phyloP scores from a whole-genome alignment of 2,888 invertebrate species.

The Drosophila subsilvestris region DNA sequence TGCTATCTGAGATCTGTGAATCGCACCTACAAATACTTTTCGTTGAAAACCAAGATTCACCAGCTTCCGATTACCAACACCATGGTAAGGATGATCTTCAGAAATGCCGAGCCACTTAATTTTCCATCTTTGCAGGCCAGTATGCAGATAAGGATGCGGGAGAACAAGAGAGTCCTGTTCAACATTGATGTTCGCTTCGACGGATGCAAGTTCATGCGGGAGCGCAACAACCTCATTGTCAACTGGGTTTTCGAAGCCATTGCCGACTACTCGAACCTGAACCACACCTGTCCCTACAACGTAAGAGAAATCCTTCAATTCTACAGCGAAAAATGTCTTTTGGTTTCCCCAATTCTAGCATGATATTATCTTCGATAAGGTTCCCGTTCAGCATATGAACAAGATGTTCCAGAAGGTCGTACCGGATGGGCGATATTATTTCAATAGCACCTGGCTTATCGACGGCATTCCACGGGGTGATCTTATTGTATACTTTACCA shows the following conservation, averaged over 20 bases:
- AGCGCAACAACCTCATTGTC: conserved; percentile 44
- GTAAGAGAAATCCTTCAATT: conserved; percentile 37
- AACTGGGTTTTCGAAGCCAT: conserved; percentile 22
- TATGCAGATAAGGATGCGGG: conserved; percentile 36
- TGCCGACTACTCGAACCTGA: conserved; percentile 37
- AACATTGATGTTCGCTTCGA: conserved; percentile 30
- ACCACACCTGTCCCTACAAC: conserved; percentile 55
- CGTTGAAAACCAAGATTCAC: not conserved
- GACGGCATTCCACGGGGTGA: conserved; percentile 1
- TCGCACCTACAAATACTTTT: conserved; percentile 60
- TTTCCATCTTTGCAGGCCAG: conserved; percentile 7
- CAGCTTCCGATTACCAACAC: conserved; percentile 29
- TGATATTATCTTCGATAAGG: conserved; percentile 48
- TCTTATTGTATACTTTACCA: conserved; percentile 43
- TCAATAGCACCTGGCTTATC: conserved; percentile 35
- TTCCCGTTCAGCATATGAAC: conserved; percentile 51
- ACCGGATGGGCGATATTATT: conserved; percentile 50
- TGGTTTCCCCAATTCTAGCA: conserved; percentile 29
- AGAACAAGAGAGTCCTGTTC: conserved; percentile 26
- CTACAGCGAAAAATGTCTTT: not conserved
- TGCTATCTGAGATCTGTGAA: conserved; percentile 53
- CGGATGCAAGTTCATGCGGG: conserved; percentile 39
- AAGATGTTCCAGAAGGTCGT: conserved; percentile 21
- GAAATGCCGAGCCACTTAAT: not conserved
- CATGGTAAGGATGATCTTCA: conserved; percentile 25